Percentiles rank a stretch among this genome's conserved stretches.
Conservation (phyloP, 2,113 vertebrate species). For the Sterrhoptilus dennistouni region DNA sequence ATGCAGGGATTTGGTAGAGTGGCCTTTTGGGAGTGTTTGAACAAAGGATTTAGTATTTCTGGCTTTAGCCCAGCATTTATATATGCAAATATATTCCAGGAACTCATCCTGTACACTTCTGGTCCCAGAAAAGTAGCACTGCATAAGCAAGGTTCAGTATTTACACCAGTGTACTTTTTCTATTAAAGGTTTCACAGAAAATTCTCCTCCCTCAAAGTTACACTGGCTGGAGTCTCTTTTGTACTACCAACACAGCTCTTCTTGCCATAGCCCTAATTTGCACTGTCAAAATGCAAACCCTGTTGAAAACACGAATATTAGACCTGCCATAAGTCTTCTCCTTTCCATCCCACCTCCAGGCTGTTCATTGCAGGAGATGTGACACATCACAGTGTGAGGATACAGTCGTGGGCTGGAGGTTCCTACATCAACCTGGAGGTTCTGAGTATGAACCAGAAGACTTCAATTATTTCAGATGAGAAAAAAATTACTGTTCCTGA, state of each 20-base stretch:
- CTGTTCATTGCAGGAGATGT: background rate
- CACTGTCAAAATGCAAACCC: background rate
- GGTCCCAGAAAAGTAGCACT: background rate
- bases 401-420: background rate
- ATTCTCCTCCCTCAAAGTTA: background rate
- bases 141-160: background rate
- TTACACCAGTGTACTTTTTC: background rate
- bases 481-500: background rate
- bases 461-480: background rate
- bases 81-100: background rate
- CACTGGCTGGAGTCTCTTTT: background rate
- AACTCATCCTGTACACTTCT: background rate
- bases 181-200: background rate
- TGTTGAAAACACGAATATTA: background rate
- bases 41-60: background rate
- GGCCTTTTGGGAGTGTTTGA: background rate
- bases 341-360: background rate
- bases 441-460: background rate
- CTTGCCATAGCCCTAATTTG: background rate
- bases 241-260: background rate
- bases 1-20: background rate
- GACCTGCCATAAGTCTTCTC: background rate
- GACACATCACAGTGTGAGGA: background rate
- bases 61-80: background rate
- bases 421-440: background rate